Evolutionary conservation across 2,797 vertebrate genomes (phyloP).

Genomic region (Eidolon dupreanum): DNA sequence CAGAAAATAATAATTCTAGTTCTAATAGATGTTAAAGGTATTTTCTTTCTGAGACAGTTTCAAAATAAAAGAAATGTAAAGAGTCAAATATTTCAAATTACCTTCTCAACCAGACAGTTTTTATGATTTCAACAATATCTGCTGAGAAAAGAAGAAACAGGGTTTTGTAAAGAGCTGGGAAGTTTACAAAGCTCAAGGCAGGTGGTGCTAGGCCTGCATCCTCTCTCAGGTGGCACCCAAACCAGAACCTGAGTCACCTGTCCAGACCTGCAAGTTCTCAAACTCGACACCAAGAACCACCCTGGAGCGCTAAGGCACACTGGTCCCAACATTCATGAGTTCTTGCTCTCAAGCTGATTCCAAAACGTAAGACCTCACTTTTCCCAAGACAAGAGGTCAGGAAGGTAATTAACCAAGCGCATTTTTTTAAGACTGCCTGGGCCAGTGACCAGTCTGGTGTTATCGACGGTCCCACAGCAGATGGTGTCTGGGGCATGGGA

Average conservation of each 20-base stretch:
- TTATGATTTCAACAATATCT: not conserved
- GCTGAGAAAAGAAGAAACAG: not conserved
- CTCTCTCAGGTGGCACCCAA: not conserved
- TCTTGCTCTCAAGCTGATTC: not conserved
- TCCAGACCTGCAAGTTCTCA: not conserved
- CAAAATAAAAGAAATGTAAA: conserved; percentile 35
- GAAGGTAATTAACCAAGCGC: not conserved
- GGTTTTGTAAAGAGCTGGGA: not conserved
- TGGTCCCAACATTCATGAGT: not conserved
- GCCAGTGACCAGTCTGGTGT: not conserved
- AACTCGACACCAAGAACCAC: not conserved
- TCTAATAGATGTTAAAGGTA: not conserved
- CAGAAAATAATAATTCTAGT: conserved; percentile 37
- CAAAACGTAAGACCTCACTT: not conserved
- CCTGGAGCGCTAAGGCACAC: fast-evolving
- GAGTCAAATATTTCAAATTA: conserved; percentile 47
- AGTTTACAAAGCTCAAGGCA: not conserved
- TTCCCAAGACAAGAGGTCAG: not conserved
- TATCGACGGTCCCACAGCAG: not conserved
- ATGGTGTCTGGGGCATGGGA: not conserved
- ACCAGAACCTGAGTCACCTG: not conserved
- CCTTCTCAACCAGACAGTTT: conserved; percentile 7
- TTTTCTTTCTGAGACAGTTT: conserved; percentile 45
- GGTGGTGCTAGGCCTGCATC: not conserved
- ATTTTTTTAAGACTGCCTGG: not conserved